Conservation (phyloP, 1,140 invertebrate species). For the Laupala kohalensis region DNA sequence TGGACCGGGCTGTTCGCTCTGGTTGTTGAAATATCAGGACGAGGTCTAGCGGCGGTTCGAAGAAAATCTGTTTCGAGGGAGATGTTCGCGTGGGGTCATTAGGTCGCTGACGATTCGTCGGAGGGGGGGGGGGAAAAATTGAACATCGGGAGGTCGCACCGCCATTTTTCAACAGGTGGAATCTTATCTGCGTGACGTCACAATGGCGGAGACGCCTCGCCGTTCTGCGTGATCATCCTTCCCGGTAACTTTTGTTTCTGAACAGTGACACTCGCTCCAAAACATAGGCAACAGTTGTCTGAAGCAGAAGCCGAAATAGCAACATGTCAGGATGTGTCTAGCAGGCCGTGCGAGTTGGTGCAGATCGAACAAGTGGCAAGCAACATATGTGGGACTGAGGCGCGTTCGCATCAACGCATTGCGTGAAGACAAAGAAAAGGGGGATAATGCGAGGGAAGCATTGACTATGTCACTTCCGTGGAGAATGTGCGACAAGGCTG, state of each 20-base stretch:
- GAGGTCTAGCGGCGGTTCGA: too few species aligned
- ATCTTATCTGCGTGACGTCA: constrained; percentile 3
- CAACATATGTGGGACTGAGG: neutral
- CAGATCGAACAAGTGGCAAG: neutral
- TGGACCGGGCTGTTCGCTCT: too few species aligned
- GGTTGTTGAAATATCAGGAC: too few species aligned
- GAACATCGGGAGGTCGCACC: neutral
- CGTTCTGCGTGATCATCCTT: neutral
- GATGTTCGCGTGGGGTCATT: too few species aligned
- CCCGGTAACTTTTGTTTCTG: neutral
- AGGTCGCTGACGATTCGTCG: too few species aligned
- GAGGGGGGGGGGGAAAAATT: neutral
- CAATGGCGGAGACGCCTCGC: neutral
- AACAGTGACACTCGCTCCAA: neutral
- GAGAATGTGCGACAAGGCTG: too few species aligned
- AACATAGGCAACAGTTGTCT: neutral
- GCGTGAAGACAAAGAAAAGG: too few species aligned
- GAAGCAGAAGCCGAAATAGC: too few species aligned
- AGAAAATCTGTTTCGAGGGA: too few species aligned
- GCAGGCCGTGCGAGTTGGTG: neutral
- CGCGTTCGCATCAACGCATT: too few species aligned
- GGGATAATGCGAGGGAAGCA: too few species aligned
- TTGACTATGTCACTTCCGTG: too few species aligned
- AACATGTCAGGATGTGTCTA: neutral
- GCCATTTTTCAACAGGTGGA: constrained; percentile 11